Percentiles rank a stretch among this genome's conserved stretches.
Evolutionary conservation across 2,113 vertebrate genomes (phyloP).

Genomic region (Toxotes jaculatrix): DNA sequence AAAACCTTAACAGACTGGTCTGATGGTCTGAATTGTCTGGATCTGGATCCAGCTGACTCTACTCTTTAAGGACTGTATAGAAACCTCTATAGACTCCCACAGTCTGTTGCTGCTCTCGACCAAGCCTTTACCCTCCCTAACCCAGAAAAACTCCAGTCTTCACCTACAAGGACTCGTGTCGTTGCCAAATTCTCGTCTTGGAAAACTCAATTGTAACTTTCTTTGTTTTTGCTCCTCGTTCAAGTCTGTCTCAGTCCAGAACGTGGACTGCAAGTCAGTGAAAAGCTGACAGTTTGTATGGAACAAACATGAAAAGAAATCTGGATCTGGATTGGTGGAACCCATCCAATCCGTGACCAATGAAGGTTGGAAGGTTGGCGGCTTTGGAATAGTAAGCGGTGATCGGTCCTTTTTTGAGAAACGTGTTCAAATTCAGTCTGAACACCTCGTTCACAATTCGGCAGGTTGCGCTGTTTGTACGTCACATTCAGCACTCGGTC

Average conservation of each 20-base stretch:
- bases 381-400: not conserved
- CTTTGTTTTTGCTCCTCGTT: conserved; percentile 23
- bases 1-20: not conserved
- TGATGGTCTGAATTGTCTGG: not conserved
- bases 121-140: conserved; percentile 39
- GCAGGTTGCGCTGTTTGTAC: not conserved
- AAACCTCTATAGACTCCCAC: conserved; percentile 35
- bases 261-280: not conserved
- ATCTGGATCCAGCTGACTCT: conserved; percentile 36
- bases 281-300: not conserved
- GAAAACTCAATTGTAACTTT: conserved; percentile 2
- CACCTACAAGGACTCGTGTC: conserved; percentile 11
- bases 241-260: not conserved
- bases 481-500: not conserved
- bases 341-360: not conserved
- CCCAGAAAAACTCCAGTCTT: conserved; percentile 7
- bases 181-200: conserved; percentile 58
- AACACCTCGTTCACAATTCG: not conserved
- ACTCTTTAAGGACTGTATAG: conserved; percentile 33
- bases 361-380: too few species aligned
- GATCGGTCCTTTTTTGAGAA: not conserved
- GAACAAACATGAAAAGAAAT: not conserved
- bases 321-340: not conserved
- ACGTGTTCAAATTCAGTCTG: not conserved
- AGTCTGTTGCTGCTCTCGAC: conserved; percentile 52